Percentiles rank a stretch among this genome's conserved stretches.
Conservation (phyloP, 2,113 vertebrate genomes). For the Cyanistes caeruleus region DNA sequence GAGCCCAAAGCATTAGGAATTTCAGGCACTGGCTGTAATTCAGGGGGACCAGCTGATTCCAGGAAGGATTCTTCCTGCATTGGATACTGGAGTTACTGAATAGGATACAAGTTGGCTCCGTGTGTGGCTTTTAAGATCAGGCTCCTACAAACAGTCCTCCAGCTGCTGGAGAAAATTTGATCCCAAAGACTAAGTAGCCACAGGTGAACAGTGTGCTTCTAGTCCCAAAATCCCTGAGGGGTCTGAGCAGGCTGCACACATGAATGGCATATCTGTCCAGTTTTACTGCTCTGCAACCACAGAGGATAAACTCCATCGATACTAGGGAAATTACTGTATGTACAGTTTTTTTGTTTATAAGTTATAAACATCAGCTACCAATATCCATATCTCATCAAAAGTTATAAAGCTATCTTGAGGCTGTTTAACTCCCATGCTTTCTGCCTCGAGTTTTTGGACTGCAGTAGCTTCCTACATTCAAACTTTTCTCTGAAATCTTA, state of each 20-base stretch:
- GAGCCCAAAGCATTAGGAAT: not conserved
- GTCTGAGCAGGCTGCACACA: not conserved
- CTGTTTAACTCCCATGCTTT: not conserved
- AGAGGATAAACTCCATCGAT: not conserved
- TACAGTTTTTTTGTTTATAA: too few relatives aligned
- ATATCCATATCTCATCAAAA: not conserved
- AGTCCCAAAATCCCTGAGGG: not conserved
- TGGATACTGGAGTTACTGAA: not conserved
- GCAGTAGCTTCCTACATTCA: not conserved
- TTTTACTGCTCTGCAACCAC: not conserved
- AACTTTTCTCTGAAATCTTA: not conserved
- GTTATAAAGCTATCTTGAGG: not conserved
- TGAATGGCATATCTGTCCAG: not conserved
- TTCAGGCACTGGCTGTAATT: not conserved
- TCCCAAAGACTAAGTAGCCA: not conserved
- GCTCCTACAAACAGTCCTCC: not conserved
- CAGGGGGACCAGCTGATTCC: not conserved
- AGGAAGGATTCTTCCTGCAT: not conserved
- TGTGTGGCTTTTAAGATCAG: not conserved
- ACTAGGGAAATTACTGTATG: not conserved
- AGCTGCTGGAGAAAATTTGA: not conserved
- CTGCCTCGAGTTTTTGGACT: not conserved
- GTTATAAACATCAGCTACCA: not conserved
- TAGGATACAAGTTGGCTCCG: accelerated
- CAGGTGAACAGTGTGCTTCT: not conserved